Conservation (phyloP, 1,140 invertebrate genomes). For the Solenopsis invicta region DNA sequence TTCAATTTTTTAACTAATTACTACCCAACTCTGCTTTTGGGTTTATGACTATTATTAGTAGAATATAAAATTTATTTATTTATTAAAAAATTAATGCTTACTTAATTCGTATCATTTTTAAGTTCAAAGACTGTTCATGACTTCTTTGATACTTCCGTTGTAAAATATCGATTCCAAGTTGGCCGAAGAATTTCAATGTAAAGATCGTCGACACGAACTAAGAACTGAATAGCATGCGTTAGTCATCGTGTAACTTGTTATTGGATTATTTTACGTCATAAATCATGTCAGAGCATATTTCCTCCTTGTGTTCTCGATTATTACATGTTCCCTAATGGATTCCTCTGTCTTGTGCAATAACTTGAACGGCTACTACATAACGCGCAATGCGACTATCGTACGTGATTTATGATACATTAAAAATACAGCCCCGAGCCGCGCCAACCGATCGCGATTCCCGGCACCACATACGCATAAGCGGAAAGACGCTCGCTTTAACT, state of each 20-base stretch:
- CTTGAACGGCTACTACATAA: not conserved
- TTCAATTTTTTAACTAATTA: too few relatives aligned
- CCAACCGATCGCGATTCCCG: conserved; percentile 9
- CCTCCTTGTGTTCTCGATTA: not conserved
- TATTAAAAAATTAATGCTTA: not conserved
- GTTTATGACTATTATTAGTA: not conserved
- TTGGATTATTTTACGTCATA: not conserved
- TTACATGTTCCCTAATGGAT: not conserved
- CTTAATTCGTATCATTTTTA: not conserved
- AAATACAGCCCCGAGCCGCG: not conserved
- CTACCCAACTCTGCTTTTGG: not conserved
- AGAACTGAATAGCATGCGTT: not conserved
- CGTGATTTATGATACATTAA: not conserved
- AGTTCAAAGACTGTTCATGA: not conserved
- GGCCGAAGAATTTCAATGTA: not conserved
- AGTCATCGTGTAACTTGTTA: not conserved
- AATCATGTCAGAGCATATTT: not conserved
- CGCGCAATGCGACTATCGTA: not conserved
- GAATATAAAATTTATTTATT: not conserved
- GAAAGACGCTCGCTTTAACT: conserved; percentile 17
- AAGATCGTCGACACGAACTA: not conserved
- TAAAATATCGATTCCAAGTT: not conserved
- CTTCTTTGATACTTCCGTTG: not conserved
- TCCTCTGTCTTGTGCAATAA: not conserved
- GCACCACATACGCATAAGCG: not conserved